phyloP scores from a whole-genome alignment of 1,140 invertebrate genomes.

The Aporrectodea caliginosa region DNA sequence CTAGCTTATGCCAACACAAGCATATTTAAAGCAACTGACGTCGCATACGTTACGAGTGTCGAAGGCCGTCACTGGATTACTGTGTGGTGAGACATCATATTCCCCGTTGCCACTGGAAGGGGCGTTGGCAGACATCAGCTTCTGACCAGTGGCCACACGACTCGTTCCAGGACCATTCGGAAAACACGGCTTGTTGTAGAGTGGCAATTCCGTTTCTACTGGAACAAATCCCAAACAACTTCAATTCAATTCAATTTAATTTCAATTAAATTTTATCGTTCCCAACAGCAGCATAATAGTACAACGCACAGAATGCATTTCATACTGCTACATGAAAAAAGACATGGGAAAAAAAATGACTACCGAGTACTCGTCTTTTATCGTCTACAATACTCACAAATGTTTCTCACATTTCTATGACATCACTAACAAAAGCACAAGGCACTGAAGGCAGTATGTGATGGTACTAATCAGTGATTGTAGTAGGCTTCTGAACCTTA shows the following conservation, averaged over 20 bases:
- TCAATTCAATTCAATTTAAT: background rate
- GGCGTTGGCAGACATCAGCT: background rate
- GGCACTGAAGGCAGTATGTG: too few species aligned
- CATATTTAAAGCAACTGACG: background rate
- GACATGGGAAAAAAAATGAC: background rate
- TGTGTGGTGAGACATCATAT: slow-evolving; percentile 36
- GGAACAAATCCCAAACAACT: too few species aligned
- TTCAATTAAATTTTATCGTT: background rate
- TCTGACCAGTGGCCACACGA: background rate
- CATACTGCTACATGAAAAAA: background rate
- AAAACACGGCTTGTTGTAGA: background rate
- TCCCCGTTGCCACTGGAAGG: slow-evolving; percentile 33
- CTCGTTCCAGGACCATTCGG: background rate
- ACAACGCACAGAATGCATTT: background rate
- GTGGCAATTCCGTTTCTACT: too few species aligned
- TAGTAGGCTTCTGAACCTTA: too few species aligned
- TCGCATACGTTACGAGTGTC: background rate
- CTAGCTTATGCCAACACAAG: background rate
- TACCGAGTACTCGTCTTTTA: background rate
- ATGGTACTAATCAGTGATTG: too few species aligned
- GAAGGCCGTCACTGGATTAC: background rate
- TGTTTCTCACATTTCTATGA: too few species aligned
- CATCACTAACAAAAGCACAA: too few species aligned
- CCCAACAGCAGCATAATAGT: background rate
- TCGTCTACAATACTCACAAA: too few species aligned